These are phyloP conservation scores for Falcaria lacertinaria DNA, from an alignment of 2,888 invertebrate species.

Conservation along the genomic window DNA sequence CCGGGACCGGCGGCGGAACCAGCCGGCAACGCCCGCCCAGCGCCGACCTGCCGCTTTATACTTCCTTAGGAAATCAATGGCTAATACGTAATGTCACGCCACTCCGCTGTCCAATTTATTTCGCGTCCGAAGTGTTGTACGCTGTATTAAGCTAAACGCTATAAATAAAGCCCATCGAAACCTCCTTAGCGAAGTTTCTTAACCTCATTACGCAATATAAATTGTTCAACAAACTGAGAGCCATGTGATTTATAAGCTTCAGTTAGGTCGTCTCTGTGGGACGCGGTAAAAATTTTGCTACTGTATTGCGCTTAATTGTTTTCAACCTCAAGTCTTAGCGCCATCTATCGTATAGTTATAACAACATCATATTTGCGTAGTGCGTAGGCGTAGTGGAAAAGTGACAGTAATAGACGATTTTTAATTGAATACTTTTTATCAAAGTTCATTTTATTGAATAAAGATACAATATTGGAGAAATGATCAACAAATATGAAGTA, in stretches of 20 bases:
- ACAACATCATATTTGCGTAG: no score
- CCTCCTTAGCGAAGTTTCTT: slow-evolving; percentile 14
- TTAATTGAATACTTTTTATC: no score
- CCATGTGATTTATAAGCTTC: slow-evolving; percentile 25
- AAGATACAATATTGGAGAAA: slow-evolving; percentile 3
- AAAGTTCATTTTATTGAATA: background rate
- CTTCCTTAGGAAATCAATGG: slow-evolving; percentile 37
- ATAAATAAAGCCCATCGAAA: slow-evolving; percentile 9
- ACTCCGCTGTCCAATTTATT: slow-evolving; percentile 23
- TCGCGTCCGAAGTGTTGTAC: slow-evolving; percentile 13
- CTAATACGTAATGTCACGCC: slow-evolving; percentile 22
- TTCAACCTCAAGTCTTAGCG: slow-evolving; percentile 5
- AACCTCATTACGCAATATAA: slow-evolving; percentile 18
- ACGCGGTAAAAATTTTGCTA: slow-evolving; percentile 42
- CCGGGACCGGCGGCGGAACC: slow-evolving; percentile 24
- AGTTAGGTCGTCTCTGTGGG: slow-evolving; percentile 28
- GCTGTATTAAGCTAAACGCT: slow-evolving; percentile 1
- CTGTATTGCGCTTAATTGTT: slow-evolving; percentile 17
- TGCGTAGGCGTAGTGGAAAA: no score
- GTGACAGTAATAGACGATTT: no score
- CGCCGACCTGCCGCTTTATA: slow-evolving; percentile 26
- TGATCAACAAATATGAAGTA: background rate
- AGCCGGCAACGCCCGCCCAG: slow-evolving; percentile 19
- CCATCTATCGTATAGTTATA: no score
- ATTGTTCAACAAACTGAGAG: slow-evolving; percentile 18